Base-by-base conservation (phyloP, 2,797 vertebrate genomes). In the Coregonus ussuriensis region DNA sequence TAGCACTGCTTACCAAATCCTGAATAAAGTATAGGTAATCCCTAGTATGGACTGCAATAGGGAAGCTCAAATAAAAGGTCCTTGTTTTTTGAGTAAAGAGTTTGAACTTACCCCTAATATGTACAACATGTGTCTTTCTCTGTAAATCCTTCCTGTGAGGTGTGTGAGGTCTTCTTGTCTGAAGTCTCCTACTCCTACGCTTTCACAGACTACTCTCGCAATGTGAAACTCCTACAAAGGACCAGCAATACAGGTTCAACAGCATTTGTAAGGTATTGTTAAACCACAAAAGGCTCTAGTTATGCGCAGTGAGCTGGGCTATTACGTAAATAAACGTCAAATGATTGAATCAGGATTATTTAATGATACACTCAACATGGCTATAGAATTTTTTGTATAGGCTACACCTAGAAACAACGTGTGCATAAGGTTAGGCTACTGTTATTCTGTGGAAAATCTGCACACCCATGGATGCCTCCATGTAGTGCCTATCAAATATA, bases 71-170 rank as follows among this genome's bases (percentile, higher is more conserved):
- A 18, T 59, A 59, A 59, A 59, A 13, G 41, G 9, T 47, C 56
- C 56, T 56, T 4, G 14, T 56, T 56, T 15, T 56, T 56, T 56
- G 2, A 6, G 6, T 16, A 6, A 6, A 56, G 6, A 56, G 18
- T 15, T 56, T 56, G 18, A 59, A 59, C 71, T 53, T 54, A 72
- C 71, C 71, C 71, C 71, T 31, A 54, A 56, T 52, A 72, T 15
- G 71, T 53, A 72, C 71, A 72, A 56, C 71, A 72, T 72, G 21
- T 37, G 29, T 72, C n/a, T 72, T 25, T 35, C 21, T 72, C 25
- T 35, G 31, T 18, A 25, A 4, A 21, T 69, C 31, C 33, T 69
- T 35, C 67, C 14, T 69, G 67, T 18, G 11, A 51, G 41, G 16
- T 29, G 37, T 71, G 7, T 33, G 41, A 47, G 9, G 16, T 59